Evolutionary conservation across 1,140 invertebrate species (phyloP), one percentile per base, ranked within the genome.

Genomic region (Drosophila nannoptera): DNA sequence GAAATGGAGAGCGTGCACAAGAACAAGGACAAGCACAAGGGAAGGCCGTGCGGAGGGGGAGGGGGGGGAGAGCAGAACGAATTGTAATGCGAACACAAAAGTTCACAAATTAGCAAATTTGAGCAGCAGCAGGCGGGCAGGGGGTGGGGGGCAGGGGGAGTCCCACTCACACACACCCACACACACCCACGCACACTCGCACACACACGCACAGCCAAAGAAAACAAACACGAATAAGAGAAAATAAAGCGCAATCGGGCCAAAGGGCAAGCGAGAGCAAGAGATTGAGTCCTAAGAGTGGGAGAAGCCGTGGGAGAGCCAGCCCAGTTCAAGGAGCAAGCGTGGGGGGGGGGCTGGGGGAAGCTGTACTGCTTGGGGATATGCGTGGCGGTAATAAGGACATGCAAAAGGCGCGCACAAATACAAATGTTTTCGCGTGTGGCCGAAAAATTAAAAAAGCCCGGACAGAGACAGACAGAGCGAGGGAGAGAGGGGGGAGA

Each of bases 101-200:
- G 80, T 80, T 84, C 80, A 83, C 80, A 83, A 83, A 83, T 83
- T 83, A 83, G 80, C 80, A 83, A 83, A 84, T 83, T 83, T 84
- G 71, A 84, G 80, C 73, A 84, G 69, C 80, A 76, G 61, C 61
- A 53, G 77, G 66, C 69, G 45, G 46, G 22, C 22, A 52, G 22
- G 22, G 3, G 22, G 22, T 1, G 22, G 22, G 22, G 22, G 22
- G 22, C 1, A 22, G 22, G 22, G 22, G 61, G 46, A 52, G 40
- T 53, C 56, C 46, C 48, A 54, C 75, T 74, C 77, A 64, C 65
- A 78, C 52, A 55, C 46, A 59, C n/a, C n/a, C n/a, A n/a, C n/a
- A n/a, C n/a, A n/a, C n/a, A n/a, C n/a, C n/a, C n/a, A n/a, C n/a
- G n/a, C n/a, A n/a, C n/a, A n/a, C n/a, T n/a, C n/a, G n/a, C n/a